Conservation (phyloP, 2,113 vertebrate genomes). For the Oryzias curvinotus region DNA sequence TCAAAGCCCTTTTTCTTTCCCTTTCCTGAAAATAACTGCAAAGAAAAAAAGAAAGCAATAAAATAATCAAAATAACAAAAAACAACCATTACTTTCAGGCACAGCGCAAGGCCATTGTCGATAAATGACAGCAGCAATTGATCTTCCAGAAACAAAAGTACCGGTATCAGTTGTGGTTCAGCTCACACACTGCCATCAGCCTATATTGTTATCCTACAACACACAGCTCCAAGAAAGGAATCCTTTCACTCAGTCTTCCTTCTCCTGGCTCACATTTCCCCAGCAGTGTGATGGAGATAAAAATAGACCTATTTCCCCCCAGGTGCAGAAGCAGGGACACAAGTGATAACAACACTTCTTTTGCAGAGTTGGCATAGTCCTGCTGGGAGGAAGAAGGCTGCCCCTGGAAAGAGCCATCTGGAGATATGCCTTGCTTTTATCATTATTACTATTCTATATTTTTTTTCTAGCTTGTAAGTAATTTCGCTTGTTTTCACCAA, state of each 20-base stretch:
- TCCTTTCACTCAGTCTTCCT: slow-evolving; percentile 32
- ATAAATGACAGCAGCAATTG: slow-evolving; percentile 9
- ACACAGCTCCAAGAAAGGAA: slow-evolving; percentile 21
- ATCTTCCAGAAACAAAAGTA: background rate
- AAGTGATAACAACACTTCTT: slow-evolving; percentile 69
- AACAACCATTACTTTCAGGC: background rate
- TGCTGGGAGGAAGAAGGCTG: slow-evolving; percentile 53
- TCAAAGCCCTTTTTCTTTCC: background rate
- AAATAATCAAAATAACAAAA: background rate
- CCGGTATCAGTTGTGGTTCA: slow-evolving; percentile 10
- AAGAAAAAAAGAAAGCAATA: background rate
- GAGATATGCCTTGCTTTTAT: slow-evolving; percentile 9
- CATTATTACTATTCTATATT: slow-evolving; percentile 6
- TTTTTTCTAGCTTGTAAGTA: slow-evolving; percentile 21
- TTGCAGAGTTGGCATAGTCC: slow-evolving; percentile 46
- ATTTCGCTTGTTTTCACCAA: slow-evolving; percentile 35
- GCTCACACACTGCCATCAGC: slow-evolving; percentile 16
- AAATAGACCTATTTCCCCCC: slow-evolving; percentile 52
- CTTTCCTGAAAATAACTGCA: background rate
- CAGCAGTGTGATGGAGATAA: slow-evolving; percentile 56
- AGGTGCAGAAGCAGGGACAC: slow-evolving; percentile 63
- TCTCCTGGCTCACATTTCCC: slow-evolving; percentile 47
- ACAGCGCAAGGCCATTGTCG: background rate
- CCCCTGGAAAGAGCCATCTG: slow-evolving; percentile 65
- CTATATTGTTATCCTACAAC: slow-evolving; percentile 15